Conservation (phyloP, 2,888 invertebrate genomes). For the Aporophyla nigra region DNA sequence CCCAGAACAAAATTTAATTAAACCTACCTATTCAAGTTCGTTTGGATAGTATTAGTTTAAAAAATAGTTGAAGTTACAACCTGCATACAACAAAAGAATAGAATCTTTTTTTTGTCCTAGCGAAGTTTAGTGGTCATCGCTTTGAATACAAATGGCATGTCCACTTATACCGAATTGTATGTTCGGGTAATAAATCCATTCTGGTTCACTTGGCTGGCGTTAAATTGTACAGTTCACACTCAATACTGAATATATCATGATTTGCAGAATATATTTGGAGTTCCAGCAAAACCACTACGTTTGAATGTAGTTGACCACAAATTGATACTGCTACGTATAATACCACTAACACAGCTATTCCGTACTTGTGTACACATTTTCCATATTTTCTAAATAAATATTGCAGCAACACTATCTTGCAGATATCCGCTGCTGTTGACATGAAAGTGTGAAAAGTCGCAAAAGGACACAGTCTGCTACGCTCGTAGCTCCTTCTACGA, state of each 20-base stretch:
- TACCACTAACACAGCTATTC: neutral
- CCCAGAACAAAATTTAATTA: too few species aligned
- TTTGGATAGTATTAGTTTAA: too few species aligned
- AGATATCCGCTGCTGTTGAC: neutral
- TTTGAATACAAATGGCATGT: slow-evolving; percentile 45
- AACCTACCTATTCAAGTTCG: too few species aligned
- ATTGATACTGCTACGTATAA: neutral
- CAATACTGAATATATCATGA: slow-evolving; percentile 13
- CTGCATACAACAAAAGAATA: neutral
- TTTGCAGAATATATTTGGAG: slow-evolving; percentile 5
- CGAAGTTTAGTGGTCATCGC: neutral
- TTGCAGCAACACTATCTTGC: neutral
- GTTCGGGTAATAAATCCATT: slow-evolving; percentile 42
- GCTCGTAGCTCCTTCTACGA: slow-evolving; percentile 59
- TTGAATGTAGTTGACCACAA: neutral
- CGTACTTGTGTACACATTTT: too few species aligned
- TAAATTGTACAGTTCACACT: slow-evolving; percentile 19
- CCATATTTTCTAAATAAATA: neutral
- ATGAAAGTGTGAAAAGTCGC: slow-evolving; percentile 24
- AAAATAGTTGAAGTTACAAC: neutral
- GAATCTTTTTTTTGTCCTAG: neutral
- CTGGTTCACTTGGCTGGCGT: slow-evolving; percentile 17
- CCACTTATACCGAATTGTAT: slow-evolving; percentile 23
- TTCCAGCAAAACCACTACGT: neutral
- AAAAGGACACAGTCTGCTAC: slow-evolving; percentile 32